phyloP scores from a whole-genome alignment of 2,888 invertebrate species.

The Hyposoter didymator region DNA sequence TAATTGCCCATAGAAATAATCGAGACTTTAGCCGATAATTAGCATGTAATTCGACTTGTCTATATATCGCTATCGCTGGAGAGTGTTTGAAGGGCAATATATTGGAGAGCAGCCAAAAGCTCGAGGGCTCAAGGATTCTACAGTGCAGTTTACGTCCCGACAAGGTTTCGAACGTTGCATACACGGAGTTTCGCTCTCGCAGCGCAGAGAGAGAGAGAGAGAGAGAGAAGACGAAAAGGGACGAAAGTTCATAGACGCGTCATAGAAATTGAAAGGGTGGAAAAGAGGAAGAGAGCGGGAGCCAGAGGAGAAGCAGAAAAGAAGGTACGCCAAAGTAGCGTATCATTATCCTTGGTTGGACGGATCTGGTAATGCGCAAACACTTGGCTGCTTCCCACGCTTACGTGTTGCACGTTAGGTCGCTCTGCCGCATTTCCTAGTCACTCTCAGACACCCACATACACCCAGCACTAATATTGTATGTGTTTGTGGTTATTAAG shows the following conservation, averaged over 20 bases:
- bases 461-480: neutral
- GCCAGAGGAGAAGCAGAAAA: neutral
- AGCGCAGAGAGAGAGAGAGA: slow-evolving; percentile 52
- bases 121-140: slow-evolving; percentile 30
- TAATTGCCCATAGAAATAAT: slow-evolving; percentile 36
- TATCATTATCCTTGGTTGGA: slow-evolving; percentile 76
- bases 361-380: slow-evolving; percentile 75
- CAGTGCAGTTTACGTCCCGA: slow-evolving; percentile 6
- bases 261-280: slow-evolving; percentile 45
- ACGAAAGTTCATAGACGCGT: neutral
- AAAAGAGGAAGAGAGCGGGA: slow-evolving; percentile 16
- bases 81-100: neutral
- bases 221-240: slow-evolving; percentile 6
- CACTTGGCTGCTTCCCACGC: slow-evolving; percentile 75
- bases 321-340: slow-evolving; percentile 72
- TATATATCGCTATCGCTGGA: neutral
- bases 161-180: slow-evolving; percentile 42
- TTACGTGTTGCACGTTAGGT: slow-evolving; percentile 73
- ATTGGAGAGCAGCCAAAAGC: slow-evolving; percentile 29
- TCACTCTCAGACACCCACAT: slow-evolving; percentile 11
- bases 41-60: slow-evolving; percentile 12
- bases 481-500: slow-evolving; percentile 13
- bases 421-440: slow-evolving; percentile 50
- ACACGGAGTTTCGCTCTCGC: slow-evolving; percentile 73
- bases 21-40: neutral